Conservation (phyloP, 2,888 invertebrate genomes). For the Cheilosia grossa region DNA sequence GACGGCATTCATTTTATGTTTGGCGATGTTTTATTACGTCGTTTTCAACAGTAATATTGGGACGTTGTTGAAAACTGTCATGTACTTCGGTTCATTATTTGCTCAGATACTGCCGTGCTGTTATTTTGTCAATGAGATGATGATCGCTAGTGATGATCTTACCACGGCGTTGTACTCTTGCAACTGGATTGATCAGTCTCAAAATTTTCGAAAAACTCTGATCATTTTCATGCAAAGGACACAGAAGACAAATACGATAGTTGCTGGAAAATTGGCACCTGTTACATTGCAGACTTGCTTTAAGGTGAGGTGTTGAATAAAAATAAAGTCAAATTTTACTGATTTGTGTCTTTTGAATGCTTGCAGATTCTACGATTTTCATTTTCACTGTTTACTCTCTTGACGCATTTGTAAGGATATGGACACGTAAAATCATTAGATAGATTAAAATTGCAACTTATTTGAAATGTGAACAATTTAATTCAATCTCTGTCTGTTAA, state of each 20-base stretch:
- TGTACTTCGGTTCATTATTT: constrained; percentile 68
- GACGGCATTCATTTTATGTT: constrained; percentile 73
- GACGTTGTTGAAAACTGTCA: constrained; percentile 46
- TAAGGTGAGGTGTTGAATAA: constrained; percentile 50
- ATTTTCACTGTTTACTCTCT: constrained; percentile 76
- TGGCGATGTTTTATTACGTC: constrained; percentile 74
- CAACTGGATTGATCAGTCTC: constrained; percentile 77
- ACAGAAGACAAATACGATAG: constrained; percentile 70
- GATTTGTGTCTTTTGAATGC: not conserved
- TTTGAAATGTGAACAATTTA: too few relatives aligned
- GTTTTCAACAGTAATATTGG: constrained; percentile 51
- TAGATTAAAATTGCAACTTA: too few relatives aligned
- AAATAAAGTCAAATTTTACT: not conserved
- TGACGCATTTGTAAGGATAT: constrained; percentile 41
- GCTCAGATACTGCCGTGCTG: constrained; percentile 76
- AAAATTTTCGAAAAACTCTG: constrained; percentile 75
- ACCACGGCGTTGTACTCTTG: constrained; percentile 76
- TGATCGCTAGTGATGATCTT: constrained; percentile 71
- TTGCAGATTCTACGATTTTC: constrained; percentile 73
- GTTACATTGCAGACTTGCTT: constrained; percentile 77
- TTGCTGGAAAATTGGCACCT: constrained; percentile 77
- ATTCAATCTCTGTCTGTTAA: too few relatives aligned
- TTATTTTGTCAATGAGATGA: constrained; percentile 75
- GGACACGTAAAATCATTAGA: not conserved
- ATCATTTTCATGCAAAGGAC: constrained; percentile 78